Evolutionary conservation across 2,888 invertebrate species (phyloP).

Genomic region (Rhimphoctona megacephalus): DNA sequence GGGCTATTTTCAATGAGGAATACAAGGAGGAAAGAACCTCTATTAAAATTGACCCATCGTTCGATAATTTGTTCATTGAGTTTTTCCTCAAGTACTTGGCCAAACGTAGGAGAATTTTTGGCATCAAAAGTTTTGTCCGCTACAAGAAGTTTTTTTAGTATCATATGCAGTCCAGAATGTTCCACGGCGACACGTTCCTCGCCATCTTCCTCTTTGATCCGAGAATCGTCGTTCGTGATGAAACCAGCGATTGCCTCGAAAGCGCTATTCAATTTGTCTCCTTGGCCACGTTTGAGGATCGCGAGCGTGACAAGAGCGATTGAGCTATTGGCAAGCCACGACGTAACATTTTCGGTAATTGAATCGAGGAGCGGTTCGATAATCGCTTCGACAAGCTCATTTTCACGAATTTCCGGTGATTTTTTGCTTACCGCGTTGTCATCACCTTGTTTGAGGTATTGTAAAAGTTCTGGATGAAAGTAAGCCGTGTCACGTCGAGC

Average conservation of each 20-base stretch:
- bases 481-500: conserved; percentile 92
- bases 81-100: conserved; percentile 86
- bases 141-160: conserved; percentile 90
- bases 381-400: conserved; percentile 90
- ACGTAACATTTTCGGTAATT: conserved; percentile 87
- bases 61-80: conserved; percentile 86
- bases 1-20: conserved; percentile 88
- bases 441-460: conserved; percentile 91
- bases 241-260: conserved; percentile 85
- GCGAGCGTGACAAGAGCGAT: conserved; percentile 90
- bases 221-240: conserved; percentile 86
- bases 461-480: conserved; percentile 93
- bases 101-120: conserved; percentile 86
- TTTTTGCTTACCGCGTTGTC: conserved; percentile 91
- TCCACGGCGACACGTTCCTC: conserved; percentile 87
- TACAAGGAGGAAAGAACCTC: conserved; percentile 91
- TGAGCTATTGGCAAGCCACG: conserved; percentile 90
- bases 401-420: conserved; percentile 87
- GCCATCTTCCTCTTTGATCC: conserved; percentile 83
- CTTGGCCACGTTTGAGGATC: conserved; percentile 88
- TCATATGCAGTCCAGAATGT: conserved; percentile 91
- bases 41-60: conserved; percentile 90
- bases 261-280: conserved; percentile 83
- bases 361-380: conserved; percentile 87
- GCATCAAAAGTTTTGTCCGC: conserved; percentile 86